phyloP scores from a whole-genome alignment of 2,888 invertebrate genomes.

The Andricus quercusramuli region DNA sequence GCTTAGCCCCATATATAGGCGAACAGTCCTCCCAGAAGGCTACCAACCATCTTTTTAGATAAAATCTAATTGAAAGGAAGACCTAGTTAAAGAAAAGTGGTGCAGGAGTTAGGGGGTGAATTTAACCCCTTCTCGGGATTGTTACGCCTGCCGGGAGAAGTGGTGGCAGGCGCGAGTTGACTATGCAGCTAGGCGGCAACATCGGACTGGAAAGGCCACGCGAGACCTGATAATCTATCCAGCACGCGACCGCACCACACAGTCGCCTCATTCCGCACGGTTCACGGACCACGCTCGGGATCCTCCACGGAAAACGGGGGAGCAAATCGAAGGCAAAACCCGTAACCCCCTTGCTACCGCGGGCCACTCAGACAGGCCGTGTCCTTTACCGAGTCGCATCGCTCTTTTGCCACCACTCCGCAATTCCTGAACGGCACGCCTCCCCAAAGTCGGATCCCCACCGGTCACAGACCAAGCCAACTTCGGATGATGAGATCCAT shows the following conservation, averaged over 20 bases:
- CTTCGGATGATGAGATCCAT: constrained; percentile 30
- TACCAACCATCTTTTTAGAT: background rate
- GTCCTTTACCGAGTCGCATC: constrained; percentile 68
- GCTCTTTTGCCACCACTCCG: constrained; percentile 52
- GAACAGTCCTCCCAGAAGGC: too few species aligned
- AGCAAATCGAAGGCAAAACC: constrained; percentile 65
- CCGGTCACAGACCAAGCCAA: constrained; percentile 42
- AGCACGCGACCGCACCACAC: constrained; percentile 57
- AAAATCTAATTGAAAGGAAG: background rate
- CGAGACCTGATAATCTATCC: constrained; percentile 51
- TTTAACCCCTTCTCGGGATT: constrained; percentile 40
- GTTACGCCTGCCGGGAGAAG: constrained; percentile 52
- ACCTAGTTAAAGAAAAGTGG: background rate
- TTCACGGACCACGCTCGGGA: constrained; percentile 42
- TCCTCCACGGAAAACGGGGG: constrained; percentile 56
- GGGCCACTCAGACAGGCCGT: constrained; percentile 65
- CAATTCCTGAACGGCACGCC: constrained; percentile 50
- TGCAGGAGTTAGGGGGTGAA: constrained; percentile 14
- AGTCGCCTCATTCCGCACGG: constrained; percentile 46
- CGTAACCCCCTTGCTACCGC: constrained; percentile 63
- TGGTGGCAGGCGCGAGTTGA: constrained; percentile 15
- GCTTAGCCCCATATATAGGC: too few species aligned
- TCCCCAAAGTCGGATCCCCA: constrained; percentile 53
- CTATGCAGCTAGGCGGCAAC: constrained; percentile 30
- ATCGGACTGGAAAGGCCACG: constrained; percentile 54